Evolutionary conservation across 2,113 vertebrate species (phyloP).

Genomic region (Lipotes vexillifer): DNA sequence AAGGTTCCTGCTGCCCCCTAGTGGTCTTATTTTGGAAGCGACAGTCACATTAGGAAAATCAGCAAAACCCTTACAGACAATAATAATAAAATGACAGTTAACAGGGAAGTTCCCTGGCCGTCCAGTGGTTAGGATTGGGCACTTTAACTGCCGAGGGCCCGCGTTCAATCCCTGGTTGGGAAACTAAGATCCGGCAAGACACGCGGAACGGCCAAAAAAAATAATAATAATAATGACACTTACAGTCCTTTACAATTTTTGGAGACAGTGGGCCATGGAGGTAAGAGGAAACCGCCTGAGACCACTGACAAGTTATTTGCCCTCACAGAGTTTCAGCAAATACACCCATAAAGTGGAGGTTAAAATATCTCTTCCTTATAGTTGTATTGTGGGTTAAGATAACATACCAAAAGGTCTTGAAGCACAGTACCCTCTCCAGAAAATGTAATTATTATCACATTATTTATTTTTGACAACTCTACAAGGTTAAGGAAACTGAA

Average conservation of each 20-base stretch:
- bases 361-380: neutral
- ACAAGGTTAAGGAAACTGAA: neutral
- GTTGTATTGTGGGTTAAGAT: neutral
- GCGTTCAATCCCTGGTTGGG: neutral
- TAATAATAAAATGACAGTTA: neutral
- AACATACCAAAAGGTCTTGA: neutral
- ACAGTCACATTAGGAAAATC: neutral
- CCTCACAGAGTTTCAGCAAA: neutral
- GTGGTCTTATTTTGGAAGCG: neutral
- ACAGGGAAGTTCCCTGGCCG: neutral
- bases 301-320: neutral
- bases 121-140: neutral
- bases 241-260: neutral
- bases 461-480: neutral
- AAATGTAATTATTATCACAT: neutral
- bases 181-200: neutral
- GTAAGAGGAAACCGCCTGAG: neutral
- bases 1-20: conserved; percentile 48
- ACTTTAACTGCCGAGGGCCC: neutral
- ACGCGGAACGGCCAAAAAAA: neutral
- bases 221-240: neutral
- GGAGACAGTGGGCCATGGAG: neutral
- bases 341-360: neutral
- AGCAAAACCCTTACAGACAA: neutral
- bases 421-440: neutral